phyloP scores from a whole-genome alignment of 2,888 invertebrate genomes.

The Euzetes globulus region DNA sequence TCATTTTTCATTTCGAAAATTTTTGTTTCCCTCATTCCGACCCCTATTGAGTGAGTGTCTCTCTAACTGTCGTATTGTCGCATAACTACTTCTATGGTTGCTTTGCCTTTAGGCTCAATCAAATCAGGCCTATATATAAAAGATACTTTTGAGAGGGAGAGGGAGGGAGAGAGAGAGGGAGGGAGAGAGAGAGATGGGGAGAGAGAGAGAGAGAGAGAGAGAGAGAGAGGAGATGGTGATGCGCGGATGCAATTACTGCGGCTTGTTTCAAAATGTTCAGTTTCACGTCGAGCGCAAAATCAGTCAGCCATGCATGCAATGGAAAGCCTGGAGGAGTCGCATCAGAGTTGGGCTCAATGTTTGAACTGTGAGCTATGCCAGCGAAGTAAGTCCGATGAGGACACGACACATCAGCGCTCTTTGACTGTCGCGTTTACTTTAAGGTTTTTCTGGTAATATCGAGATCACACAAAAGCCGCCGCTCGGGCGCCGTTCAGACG shows the following conservation, averaged over 20 bases:
- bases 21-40: not conserved
- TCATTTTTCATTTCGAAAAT: not conserved
- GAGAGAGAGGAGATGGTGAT: constrained; percentile 23
- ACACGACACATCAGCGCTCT: constrained; percentile 7
- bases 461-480: constrained; percentile 29
- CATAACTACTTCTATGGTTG: constrained; percentile 7
- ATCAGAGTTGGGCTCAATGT: not conserved
- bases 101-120: constrained; percentile 13
- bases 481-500: constrained; percentile 27
- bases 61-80: not conserved
- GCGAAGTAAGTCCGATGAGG: constrained; percentile 13
- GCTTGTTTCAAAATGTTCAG: constrained; percentile 12
- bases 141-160: not conserved
- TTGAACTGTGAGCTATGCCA: constrained; percentile 21
- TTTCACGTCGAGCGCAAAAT: constrained; percentile 21
- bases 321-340: constrained; percentile 20
- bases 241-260: constrained; percentile 32
- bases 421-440: constrained; percentile 23
- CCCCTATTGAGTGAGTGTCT: constrained; percentile 12
- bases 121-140: constrained; percentile 20
- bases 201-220: constrained; percentile 30
- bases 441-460: constrained; percentile 16
- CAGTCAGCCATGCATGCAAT: constrained; percentile 24
- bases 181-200: constrained; percentile 24
- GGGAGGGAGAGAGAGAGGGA: constrained; percentile 22